A percentile compares a stretch with the other conserved stretches of the same genome.
phyloP scores from a whole-genome alignment of 2,113 vertebrate species.

The Edolisoma coerulescens region DNA sequence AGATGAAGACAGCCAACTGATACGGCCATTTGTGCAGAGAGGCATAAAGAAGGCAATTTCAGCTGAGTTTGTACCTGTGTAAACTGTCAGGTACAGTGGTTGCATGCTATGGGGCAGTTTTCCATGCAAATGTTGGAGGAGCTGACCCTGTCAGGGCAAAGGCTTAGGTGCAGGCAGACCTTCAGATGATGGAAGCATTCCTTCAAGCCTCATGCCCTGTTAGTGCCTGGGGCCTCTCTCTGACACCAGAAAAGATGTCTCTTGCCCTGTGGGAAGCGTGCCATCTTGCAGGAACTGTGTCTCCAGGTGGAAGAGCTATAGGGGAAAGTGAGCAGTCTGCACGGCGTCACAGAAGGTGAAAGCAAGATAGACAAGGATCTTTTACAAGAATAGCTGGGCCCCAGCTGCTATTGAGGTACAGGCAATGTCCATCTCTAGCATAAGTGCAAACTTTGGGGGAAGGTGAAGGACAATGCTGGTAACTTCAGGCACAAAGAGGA shows the following conservation, averaged over 20 bases:
- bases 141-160: neutral
- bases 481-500: neutral
- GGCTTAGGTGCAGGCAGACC: neutral
- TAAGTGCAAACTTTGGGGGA: neutral
- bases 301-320: neutral
- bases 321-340: neutral
- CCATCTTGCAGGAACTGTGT: neutral
- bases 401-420: accelerated
- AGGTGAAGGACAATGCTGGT: neutral
- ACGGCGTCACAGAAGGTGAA: neutral
- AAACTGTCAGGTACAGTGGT: neutral
- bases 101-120: neutral
- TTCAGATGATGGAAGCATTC: neutral
- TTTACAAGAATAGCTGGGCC: neutral
- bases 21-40: neutral
- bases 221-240: neutral
- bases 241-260: neutral
- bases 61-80: neutral
- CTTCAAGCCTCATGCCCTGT: accelerated
- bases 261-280: neutral
- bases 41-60: neutral
- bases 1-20: neutral
- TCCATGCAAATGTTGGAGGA: neutral
- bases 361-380: neutral
- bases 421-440: neutral